A percentile compares a stretch with the other conserved stretches of the same genome.
Conservation (phyloP, 2,797 vertebrate genomes). For the Pelodytes ibericus region DNA sequence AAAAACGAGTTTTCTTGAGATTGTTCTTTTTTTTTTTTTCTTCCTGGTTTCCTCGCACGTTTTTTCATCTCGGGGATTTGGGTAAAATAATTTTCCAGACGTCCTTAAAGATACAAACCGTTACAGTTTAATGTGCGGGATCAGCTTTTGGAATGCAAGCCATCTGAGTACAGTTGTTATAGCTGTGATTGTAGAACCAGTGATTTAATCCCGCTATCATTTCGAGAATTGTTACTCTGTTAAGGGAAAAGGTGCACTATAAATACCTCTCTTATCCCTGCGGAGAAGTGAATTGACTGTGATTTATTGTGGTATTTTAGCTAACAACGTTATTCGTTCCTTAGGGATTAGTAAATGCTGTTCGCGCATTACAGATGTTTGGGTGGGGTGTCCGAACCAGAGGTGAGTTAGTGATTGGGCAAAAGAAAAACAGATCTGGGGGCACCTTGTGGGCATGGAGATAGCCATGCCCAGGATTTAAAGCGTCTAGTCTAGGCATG, state of each 20-base stretch:
- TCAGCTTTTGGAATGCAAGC: not conserved
- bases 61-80: constrained; percentile 31
- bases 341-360: too few relatives aligned
- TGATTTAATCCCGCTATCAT: not conserved
- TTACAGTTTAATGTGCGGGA: not conserved
- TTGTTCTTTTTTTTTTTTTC: not conserved
- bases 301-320: not conserved
- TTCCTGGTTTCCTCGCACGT: constrained; percentile 26
- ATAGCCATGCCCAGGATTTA: too few relatives aligned
- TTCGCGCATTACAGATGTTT: too few relatives aligned
- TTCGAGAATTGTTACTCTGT: not conserved
- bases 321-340: too few relatives aligned
- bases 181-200: not conserved
- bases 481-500: too few relatives aligned
- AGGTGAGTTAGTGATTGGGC: too few relatives aligned
- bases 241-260: not conserved
- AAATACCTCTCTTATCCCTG: not conserved
- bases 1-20: not conserved
- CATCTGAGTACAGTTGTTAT: not conserved
- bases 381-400: too few relatives aligned
- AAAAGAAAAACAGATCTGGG: too few relatives aligned
- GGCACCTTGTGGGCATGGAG: too few relatives aligned
- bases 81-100: not conserved
- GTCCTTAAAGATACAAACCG: not conserved
- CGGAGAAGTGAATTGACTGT: not conserved